These are phyloP conservation scores for Camelus dromedarius DNA, from an alignment of 2,113 vertebrate genomes.

Conservation along the genomic window DNA sequence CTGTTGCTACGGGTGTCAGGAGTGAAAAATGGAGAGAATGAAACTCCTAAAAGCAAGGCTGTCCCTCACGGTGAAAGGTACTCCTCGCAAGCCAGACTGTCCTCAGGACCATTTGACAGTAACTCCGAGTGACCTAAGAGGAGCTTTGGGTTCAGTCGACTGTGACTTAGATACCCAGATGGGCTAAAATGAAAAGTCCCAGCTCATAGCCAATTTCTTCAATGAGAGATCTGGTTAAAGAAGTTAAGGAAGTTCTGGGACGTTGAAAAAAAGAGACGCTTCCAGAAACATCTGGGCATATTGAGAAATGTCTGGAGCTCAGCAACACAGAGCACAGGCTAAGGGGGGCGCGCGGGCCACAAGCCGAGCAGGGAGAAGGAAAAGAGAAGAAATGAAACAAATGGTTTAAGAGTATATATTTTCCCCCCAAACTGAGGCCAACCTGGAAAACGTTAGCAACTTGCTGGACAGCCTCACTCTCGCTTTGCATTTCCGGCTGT, in stretches of 20 bases:
- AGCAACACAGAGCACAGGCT: accelerated
- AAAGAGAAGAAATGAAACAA: neutral
- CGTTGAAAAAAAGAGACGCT: neutral
- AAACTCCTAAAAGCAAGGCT: neutral
- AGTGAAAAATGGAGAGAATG: accelerated
- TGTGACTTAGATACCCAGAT: neutral
- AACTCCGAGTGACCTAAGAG: neutral
- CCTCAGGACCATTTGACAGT: accelerated
- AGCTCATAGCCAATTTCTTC: neutral
- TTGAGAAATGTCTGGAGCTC: neutral
- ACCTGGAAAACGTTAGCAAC: neutral
- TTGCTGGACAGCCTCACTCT: neutral
- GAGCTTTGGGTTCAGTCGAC: neutral
- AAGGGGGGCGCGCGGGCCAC: accelerated
- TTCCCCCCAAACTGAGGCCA: neutral
- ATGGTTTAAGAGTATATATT: neutral
- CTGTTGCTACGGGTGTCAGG: too few species aligned
- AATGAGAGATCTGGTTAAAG: neutral
- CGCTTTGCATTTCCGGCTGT: neutral
- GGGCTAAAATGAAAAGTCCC: neutral
- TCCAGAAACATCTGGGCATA: neutral
- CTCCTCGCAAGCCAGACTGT: accelerated
- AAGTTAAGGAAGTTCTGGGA: neutral
- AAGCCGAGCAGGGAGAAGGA: too few species aligned
- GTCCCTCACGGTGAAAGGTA: neutral